Percentiles rank a stretch among this genome's conserved stretches.
phyloP scores from a whole-genome alignment of 2,113 vertebrate genomes.

The Muntiacus reevesi region DNA sequence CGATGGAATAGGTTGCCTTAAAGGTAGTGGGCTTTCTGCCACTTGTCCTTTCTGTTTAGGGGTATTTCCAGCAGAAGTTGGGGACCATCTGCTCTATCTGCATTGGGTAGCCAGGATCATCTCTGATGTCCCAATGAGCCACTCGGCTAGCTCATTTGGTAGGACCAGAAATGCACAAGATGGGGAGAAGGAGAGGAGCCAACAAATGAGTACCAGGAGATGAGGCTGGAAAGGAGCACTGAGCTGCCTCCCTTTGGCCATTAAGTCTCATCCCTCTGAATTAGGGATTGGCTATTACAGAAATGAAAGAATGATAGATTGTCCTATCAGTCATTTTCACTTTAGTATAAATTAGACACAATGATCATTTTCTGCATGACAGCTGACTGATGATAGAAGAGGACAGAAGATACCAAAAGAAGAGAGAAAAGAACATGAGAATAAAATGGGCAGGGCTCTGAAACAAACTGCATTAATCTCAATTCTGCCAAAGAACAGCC shows the following conservation, averaged over 20 bases:
- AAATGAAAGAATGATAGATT: neutral
- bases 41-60: neutral
- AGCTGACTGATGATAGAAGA: neutral
- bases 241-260: neutral
- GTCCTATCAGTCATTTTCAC: constrained; percentile 16
- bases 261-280: neutral
- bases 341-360: constrained; percentile 33
- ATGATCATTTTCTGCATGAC: neutral
- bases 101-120: neutral
- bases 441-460: neutral
- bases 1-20: no score
- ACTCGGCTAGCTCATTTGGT: no score
- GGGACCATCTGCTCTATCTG: neutral
- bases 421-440: neutral
- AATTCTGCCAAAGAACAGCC: neutral
- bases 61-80: neutral
- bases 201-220: neutral
- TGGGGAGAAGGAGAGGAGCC: fast-evolving
- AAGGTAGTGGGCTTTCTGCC: neutral
- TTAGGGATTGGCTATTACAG: neutral
- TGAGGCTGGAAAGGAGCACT: neutral
- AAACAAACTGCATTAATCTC: constrained; percentile 17
- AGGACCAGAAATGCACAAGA: neutral
- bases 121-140: neutral
- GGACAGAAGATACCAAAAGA: neutral